phyloP scores from a whole-genome alignment of 2,888 invertebrate species.

The Heliconius aoede region DNA sequence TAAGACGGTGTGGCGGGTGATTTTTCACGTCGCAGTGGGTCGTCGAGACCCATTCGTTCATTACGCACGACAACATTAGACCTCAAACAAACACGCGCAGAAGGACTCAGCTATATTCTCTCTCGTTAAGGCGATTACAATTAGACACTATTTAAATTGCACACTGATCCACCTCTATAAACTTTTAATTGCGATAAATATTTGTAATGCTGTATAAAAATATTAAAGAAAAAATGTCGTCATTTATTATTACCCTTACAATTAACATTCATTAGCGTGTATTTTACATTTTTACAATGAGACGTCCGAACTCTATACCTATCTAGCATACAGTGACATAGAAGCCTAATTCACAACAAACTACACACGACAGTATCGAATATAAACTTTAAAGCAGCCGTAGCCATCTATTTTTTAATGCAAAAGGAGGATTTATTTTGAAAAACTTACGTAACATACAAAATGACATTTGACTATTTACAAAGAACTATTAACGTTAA shows the following conservation, averaged over 20 bases:
- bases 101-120: constrained; percentile 81
- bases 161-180: constrained; percentile 82
- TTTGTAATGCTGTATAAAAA: constrained; percentile 83
- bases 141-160: constrained; percentile 80
- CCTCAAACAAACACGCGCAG: constrained; percentile 74
- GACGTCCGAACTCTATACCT: constrained; percentile 74
- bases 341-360: constrained; percentile 81
- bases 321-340: constrained; percentile 77
- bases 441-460: constrained; percentile 80
- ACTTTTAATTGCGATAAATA: constrained; percentile 83
- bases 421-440: constrained; percentile 78
- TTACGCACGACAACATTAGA: constrained; percentile 60
- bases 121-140: constrained; percentile 82
- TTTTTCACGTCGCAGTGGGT: neutral
- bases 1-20: constrained; percentile 29
- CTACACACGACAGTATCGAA: constrained; percentile 80
- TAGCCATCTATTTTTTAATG: constrained; percentile 78
- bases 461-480: constrained; percentile 81
- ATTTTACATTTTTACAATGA: constrained; percentile 83
- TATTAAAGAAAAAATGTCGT: constrained; percentile 82
- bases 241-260: constrained; percentile 75
- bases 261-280: constrained; percentile 80
- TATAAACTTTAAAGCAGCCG: constrained; percentile 74
- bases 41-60: constrained; percentile 43
- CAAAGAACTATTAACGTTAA: constrained; percentile 74